Evolutionary conservation across 2,797 vertebrate species (phyloP), one percentile per base, ranked within the genome.

Genomic region (Morelia viridis): DNA sequence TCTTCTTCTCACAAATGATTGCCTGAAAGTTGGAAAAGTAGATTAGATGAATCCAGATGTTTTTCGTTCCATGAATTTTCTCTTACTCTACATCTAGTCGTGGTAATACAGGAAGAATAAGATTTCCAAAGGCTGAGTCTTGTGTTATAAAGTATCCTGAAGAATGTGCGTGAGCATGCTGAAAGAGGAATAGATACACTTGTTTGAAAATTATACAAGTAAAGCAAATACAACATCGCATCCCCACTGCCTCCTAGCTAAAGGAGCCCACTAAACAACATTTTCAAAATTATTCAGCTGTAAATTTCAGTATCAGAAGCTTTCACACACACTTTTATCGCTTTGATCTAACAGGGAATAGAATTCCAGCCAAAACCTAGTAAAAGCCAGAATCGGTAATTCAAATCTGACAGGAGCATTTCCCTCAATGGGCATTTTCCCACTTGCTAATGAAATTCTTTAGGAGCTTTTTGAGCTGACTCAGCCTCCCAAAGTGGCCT

Each of bases 71-170:
- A 86, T 92, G 92, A 94, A 87, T 35, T 85, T 19, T 50, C 68
- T 92, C 91, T 98, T 97, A 98, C 91, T 99, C 98, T 4, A 98
- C 98, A 91, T 99, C 99, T 93, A 99, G 98, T 89, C 99, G 98
- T 35, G 99, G 99, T 93, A 99, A 95, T 64, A 99, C 99, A 22
- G 99, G 99, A 94, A 99, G 98, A 97, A 99, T 99, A 92, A 99
- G 98, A 96, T 99, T 99, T 96, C 99, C 99, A 96, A 99, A 99
- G 0, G 99, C 98, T 17, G 99, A 99, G 96, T 99, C 99, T 96
- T 99, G 99, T 9, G 99, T 99, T 97, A 99, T 99, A 98, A 99
- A 99, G 97, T 99, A 99, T 95, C 99, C 99, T 13, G 99, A 99
- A 4, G 99, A 99, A 96, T 99, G 99, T 90, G 97, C 98, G 2